Conservation (phyloP, 2,113 vertebrate genomes). For the Calidris pygmaea region DNA sequence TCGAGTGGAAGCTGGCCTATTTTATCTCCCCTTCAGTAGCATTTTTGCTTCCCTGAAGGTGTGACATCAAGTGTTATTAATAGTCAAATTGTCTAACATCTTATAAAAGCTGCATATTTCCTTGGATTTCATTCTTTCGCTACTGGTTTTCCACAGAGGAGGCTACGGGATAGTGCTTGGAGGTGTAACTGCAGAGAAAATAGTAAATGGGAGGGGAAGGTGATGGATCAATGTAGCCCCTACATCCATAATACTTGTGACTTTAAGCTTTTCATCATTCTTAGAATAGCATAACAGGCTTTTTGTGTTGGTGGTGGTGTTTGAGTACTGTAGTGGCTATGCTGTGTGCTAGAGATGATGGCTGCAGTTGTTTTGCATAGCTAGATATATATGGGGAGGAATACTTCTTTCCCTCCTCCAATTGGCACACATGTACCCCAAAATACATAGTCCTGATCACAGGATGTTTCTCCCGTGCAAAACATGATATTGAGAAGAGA, state of each 20-base stretch:
- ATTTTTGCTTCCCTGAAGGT: background rate
- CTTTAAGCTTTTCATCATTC: background rate
- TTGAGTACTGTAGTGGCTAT: background rate
- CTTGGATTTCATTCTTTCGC: background rate
- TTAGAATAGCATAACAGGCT: background rate
- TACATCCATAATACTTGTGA: background rate
- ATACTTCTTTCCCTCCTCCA: background rate
- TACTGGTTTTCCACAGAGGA: background rate
- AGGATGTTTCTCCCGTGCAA: background rate
- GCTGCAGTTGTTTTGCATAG: background rate
- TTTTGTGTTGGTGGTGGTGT: background rate
- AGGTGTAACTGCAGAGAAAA: background rate
- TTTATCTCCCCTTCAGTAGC: background rate
- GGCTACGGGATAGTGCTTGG: background rate
- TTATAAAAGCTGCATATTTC: background rate
- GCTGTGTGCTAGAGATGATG: background rate
- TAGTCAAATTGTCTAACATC: background rate
- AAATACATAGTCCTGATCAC: background rate
- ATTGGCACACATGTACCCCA: no score
- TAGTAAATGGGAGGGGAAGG: background rate
- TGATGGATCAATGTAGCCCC: background rate
- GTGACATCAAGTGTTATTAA: background rate
- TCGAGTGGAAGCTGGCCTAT: background rate
- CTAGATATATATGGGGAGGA: accelerated
- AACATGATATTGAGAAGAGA: background rate